Evolutionary conservation across 2,888 invertebrate species (phyloP).

Genomic region (Plebejus anna): DNA sequence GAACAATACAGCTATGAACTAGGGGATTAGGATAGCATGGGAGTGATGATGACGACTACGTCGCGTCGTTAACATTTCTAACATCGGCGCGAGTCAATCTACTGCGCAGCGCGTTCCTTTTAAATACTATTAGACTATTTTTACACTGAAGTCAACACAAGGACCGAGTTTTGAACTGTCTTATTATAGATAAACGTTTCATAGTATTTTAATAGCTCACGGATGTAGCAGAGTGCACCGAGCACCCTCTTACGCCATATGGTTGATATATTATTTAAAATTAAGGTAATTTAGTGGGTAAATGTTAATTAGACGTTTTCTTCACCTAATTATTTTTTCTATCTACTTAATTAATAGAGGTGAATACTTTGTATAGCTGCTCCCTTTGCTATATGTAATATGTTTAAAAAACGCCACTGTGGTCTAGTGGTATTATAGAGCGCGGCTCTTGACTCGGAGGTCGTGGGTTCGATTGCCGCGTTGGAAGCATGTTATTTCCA

Average conservation of each 20-base stretch:
- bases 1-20: background rate
- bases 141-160: conserved; percentile 13
- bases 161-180: conserved; percentile 20
- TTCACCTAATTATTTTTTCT: too few species aligned
- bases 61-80: background rate
- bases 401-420: too few species aligned
- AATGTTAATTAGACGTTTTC: background rate
- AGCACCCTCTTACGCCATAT: background rate
- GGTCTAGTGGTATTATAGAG: too few species aligned
- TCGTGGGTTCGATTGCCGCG: too few species aligned
- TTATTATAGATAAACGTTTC: conserved; percentile 9
- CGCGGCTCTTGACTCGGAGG: too few species aligned
- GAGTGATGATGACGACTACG: background rate
- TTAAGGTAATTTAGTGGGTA: background rate
- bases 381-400: background rate
- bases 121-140: conserved; percentile 25
- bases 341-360: too few species aligned
- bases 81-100: background rate
- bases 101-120: conserved; percentile 23
- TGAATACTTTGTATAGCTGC: too few species aligned
- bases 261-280: too few species aligned
- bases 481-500: too few species aligned
- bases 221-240: background rate
- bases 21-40: background rate
- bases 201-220: background rate